phyloP scores from a whole-genome alignment of 2,113 vertebrate species.

The Propithecus coquereli region DNA sequence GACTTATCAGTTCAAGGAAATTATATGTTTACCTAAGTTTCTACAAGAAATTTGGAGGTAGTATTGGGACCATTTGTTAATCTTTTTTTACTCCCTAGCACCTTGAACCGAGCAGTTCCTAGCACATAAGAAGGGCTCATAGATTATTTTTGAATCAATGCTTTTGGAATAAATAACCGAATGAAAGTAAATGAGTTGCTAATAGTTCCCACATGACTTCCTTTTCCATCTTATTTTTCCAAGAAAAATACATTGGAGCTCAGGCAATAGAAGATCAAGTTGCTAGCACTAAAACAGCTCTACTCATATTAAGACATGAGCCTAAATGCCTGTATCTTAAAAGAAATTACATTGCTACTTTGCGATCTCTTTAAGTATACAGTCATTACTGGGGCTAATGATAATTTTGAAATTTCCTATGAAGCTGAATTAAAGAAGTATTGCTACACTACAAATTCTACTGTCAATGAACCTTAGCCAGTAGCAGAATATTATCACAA shows the following conservation, averaged over 20 bases:
- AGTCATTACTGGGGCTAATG: neutral
- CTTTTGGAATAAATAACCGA: conserved; percentile 27
- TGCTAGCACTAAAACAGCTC: neutral
- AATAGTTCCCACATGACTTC: conserved; percentile 13
- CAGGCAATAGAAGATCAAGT: neutral
- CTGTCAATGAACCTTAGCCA: neutral
- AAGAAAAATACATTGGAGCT: conserved; percentile 24
- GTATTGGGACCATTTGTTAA: neutral
- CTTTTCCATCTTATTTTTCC: conserved; percentile 1
- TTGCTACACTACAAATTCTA: neutral
- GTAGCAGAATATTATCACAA: neutral
- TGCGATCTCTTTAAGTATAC: neutral
- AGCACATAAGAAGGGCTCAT: neutral
- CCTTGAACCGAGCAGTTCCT: neutral
- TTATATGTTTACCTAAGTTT: neutral
- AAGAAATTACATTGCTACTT: neutral
- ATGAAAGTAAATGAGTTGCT: conserved; percentile 24
- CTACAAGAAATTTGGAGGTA: neutral
- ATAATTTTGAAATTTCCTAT: neutral
- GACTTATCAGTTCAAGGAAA: neutral
- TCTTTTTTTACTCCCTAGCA: neutral
- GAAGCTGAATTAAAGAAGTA: conserved; percentile 7
- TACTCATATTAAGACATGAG: neutral
- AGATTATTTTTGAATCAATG: neutral
- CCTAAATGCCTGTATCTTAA: neutral